phyloP scores from a whole-genome alignment of 1,140 invertebrate genomes.

The Drosophila nebulosa region DNA sequence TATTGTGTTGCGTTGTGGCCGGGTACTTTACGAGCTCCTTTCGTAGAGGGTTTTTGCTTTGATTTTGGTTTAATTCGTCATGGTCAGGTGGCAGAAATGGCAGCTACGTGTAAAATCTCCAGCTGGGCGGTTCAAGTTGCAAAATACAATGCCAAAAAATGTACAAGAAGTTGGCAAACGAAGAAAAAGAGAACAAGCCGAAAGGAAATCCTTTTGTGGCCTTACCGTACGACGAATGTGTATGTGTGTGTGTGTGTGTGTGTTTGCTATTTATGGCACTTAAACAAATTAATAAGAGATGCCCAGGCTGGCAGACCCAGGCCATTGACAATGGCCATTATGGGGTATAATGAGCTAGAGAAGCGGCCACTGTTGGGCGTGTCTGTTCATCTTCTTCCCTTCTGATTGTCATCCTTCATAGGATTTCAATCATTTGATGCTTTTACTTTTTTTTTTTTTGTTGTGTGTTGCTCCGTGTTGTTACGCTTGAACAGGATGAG shows the following conservation, averaged over 20 bases:
- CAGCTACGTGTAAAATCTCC: conserved; percentile 57
- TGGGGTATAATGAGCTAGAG: conserved; percentile 6
- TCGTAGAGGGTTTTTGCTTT: conserved; percentile 9
- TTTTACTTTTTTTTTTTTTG: conserved; percentile 35
- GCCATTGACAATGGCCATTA: conserved; percentile 8
- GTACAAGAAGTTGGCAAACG: not conserved
- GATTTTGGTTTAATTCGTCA: conserved; percentile 60
- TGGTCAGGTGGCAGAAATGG: conserved; percentile 37
- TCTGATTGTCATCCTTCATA: conserved; percentile 38
- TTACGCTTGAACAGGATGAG: conserved; percentile 27
- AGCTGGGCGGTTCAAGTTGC: conserved; percentile 44
- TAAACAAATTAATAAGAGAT: conserved; percentile 76
- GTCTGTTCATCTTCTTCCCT: conserved; percentile 8
- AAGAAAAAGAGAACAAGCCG: conserved; percentile 1
- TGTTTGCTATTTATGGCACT: conserved; percentile 71
- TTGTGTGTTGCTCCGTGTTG: too few species aligned
- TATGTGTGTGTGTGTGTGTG: conserved; percentile 1
- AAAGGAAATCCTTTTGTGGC: conserved; percentile 59
- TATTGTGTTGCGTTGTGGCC: not conserved
- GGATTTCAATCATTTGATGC: conserved; percentile 47
- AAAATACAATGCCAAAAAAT: conserved; percentile 11
- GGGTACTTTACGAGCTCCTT: too few species aligned
- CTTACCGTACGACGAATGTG: not conserved
- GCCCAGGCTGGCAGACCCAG: conserved; percentile 27
- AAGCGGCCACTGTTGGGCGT: conserved; percentile 10